Conservation (phyloP, 2,888 invertebrate genomes). For the Chymomyza fuscimana region DNA sequence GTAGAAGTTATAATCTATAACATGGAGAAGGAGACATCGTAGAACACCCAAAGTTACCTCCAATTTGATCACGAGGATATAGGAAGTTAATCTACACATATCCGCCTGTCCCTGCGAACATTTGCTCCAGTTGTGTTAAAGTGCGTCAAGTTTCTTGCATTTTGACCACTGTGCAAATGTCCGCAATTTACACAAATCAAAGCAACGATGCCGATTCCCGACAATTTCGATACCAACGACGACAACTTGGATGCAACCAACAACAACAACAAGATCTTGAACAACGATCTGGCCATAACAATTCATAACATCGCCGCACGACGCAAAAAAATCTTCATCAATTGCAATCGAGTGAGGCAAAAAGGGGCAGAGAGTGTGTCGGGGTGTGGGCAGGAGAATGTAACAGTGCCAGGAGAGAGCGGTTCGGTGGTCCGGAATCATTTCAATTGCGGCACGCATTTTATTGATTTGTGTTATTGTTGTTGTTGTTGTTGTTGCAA, state of each 20-base stretch:
- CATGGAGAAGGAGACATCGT: too few relatives aligned
- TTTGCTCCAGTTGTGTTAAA: too few relatives aligned
- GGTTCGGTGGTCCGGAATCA: neutral
- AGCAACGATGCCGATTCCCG: neutral
- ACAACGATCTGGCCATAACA: constrained; percentile 1
- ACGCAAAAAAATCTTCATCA: constrained; percentile 10
- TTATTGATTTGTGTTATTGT: constrained; percentile 57
- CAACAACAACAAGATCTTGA: neutral
- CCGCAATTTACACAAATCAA: constrained; percentile 8
- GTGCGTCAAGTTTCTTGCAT: neutral
- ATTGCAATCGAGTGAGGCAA: constrained; percentile 1
- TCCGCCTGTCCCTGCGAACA: too few relatives aligned
- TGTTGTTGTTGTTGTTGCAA: constrained; percentile 33
- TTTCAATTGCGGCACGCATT: constrained; percentile 40
- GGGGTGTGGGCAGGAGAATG: neutral
- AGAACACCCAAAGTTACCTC: too few relatives aligned
- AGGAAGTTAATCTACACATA: too few relatives aligned
- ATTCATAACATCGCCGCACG: constrained; percentile 1
- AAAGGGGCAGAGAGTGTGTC: neutral
- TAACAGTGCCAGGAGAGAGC: neutral
- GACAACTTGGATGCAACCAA: neutral
- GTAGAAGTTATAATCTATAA: too few relatives aligned
- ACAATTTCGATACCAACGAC: neutral
- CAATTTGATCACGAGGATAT: too few relatives aligned
- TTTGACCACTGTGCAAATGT: neutral